A percentile compares a stretch with the other conserved stretches of the same genome.
Conservation (phyloP, 1,140 invertebrate species). For the Tetramorium alpestre region DNA sequence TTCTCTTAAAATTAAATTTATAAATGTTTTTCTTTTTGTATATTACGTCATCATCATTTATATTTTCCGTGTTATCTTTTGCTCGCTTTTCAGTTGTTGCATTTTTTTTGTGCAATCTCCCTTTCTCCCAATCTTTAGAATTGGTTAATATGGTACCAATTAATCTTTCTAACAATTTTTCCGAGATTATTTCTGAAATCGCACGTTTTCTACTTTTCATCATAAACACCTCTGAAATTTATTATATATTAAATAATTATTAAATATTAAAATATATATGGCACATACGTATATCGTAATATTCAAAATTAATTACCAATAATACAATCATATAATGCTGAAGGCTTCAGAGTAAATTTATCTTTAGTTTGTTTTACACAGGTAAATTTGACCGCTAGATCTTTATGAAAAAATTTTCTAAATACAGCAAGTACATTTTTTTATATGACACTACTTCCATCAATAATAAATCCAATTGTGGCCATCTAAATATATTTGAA, state of each 20-base stretch:
- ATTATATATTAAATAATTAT: no score
- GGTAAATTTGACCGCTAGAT: not conserved
- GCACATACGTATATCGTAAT: no score
- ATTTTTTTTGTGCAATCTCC: not conserved
- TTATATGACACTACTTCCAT: not conserved
- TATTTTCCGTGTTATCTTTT: not conserved
- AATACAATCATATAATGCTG: no score
- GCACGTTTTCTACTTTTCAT: not conserved
- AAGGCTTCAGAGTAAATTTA: no score
- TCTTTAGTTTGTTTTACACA: not conserved
- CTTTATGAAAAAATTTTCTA: not conserved
- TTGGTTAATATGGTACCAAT: not conserved
- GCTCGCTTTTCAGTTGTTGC: not conserved
- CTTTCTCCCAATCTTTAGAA: not conserved
- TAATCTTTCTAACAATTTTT: not conserved
- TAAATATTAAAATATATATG: no score
- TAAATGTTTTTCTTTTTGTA: no score
- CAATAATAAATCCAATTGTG: not conserved
- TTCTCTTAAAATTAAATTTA: no score
- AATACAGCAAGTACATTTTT: not conserved
- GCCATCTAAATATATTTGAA: not conserved
- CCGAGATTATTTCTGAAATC: not conserved
- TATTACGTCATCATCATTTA: no score
- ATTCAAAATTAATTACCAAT: no score
- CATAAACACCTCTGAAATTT: not conserved